Conservation (phyloP, 2,797 vertebrate species). For the Sebastes minor region DNA sequence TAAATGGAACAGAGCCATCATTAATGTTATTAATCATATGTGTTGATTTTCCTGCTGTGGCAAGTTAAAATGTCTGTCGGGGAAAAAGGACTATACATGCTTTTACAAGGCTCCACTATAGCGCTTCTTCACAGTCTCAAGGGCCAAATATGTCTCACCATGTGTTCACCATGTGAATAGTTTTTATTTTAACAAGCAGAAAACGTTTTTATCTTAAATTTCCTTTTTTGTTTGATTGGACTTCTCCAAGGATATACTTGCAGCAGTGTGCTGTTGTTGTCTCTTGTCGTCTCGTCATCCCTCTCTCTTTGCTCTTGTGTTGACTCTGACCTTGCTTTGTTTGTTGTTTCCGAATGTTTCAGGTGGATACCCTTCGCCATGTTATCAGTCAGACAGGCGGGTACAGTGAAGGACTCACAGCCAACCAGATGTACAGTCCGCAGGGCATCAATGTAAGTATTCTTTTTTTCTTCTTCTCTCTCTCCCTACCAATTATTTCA, state of each 20-base stretch:
- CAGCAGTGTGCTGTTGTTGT: constrained; percentile 39
- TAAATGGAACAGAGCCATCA: background rate
- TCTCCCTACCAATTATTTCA: constrained; percentile 91
- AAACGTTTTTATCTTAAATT: background rate
- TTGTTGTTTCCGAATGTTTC: constrained; percentile 79
- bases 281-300: constrained; percentile 52
- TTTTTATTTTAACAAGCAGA: constrained; percentile 9
- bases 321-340: constrained; percentile 79
- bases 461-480: constrained; percentile 41
- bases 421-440: constrained; percentile 99
- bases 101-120: background rate
- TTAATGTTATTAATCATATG: background rate
- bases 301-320: constrained; percentile 37
- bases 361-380: constrained; percentile 99
- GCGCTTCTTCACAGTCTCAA: constrained; percentile 9
- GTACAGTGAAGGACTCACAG: constrained; percentile 98
- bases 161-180: constrained; percentile 6
- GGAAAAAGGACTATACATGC: background rate
- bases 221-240: constrained; percentile 13
- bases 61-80: background rate
- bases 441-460: constrained; percentile 98
- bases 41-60: background rate
- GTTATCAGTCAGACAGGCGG: constrained; percentile 99
- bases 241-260: constrained; percentile 21
- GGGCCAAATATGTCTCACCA: background rate